A percentile compares a stretch with the other conserved stretches of the same genome.
phyloP scores from a whole-genome alignment of 2,113 vertebrate species.

The Rhinogobius similis region DNA sequence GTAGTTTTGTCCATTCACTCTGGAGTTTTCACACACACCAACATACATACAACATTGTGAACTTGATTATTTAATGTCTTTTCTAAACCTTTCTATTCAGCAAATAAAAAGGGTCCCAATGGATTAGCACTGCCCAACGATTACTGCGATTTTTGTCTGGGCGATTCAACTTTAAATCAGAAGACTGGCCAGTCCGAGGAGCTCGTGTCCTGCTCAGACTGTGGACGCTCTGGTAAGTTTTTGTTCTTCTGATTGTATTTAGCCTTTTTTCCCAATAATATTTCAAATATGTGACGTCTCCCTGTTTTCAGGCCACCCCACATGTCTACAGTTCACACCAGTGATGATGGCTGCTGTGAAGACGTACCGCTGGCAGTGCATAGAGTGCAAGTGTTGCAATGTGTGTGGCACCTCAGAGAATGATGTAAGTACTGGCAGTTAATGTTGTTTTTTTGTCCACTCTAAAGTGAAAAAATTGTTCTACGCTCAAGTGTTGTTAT shows the following conservation, averaged over 20 bases:
- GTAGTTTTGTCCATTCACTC: constrained; percentile 2
- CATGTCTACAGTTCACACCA: constrained; percentile 94
- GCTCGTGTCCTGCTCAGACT: constrained; percentile 96
- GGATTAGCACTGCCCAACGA: constrained; percentile 94
- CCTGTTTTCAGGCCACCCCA: constrained; percentile 83
- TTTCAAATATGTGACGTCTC: background rate
- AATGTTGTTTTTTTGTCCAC: background rate
- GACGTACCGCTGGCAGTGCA: constrained; percentile 97
- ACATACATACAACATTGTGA: background rate
- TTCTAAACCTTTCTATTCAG: constrained; percentile 45
- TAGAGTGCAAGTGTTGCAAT: constrained; percentile 98
- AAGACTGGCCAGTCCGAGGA: constrained; percentile 95
- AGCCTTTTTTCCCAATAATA: background rate
- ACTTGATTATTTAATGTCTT: background rate
- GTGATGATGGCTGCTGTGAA: constrained; percentile 98
- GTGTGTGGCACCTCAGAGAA: constrained; percentile 96
- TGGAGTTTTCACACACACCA: background rate
- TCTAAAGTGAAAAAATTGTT: too few relatives aligned
- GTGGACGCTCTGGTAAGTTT: constrained; percentile 87
- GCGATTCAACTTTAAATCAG: constrained; percentile 96
- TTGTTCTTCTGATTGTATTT: background rate
- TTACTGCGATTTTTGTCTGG: constrained; percentile 97
- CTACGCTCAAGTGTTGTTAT: background rate
- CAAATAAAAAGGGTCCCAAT: constrained; percentile 92
- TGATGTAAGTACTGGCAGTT: constrained; percentile 78